A percentile compares a stretch with the other conserved stretches of the same genome.
These are phyloP conservation scores for Noctua comes DNA, from an alignment of 2,888 invertebrate genomes.

Conservation along the genomic window DNA sequence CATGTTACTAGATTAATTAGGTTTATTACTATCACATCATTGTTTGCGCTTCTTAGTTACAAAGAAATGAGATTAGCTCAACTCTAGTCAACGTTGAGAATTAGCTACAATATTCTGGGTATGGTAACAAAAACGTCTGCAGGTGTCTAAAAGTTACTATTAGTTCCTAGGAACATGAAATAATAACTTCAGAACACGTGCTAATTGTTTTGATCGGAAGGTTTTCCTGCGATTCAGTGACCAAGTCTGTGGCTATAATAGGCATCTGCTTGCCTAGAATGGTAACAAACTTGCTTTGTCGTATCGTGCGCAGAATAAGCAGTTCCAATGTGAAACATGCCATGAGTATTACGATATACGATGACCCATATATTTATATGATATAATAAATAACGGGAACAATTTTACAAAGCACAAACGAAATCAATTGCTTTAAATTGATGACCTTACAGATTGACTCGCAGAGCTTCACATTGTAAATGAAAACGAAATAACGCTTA, in stretches of 20 bases:
- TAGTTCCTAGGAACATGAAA: not conserved
- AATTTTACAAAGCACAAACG: slow-evolving; percentile 66
- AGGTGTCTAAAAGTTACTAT: slow-evolving; percentile 19
- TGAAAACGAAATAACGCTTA: slow-evolving; percentile 60
- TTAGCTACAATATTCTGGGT: not conserved
- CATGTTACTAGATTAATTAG: not conserved
- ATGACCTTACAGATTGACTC: slow-evolving; percentile 79
- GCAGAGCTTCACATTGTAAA: slow-evolving; percentile 59
- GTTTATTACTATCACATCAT: not conserved
- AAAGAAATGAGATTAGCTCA: slow-evolving; percentile 7
- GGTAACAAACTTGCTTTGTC: slow-evolving; percentile 17
- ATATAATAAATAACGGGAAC: slow-evolving; percentile 43
- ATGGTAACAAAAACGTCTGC: not conserved
- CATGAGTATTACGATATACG: slow-evolving; percentile 6
- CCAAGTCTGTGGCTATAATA: not conserved
- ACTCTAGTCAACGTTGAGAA: no score
- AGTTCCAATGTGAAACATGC: not conserved
- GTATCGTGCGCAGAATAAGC: slow-evolving; percentile 36
- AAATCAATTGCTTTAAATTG: slow-evolving; percentile 79
- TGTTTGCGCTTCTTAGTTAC: not conserved
- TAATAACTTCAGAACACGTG: slow-evolving; percentile 51
- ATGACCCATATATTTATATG: slow-evolving; percentile 36
- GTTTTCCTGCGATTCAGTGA: slow-evolving; percentile 31
- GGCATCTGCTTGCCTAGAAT: slow-evolving; percentile 14
- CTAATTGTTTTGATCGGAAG: slow-evolving; percentile 3